These are phyloP conservation scores for Lumbricus terrestris DNA, from an alignment of 2,888 invertebrate genomes.

Conservation along the genomic window DNA sequence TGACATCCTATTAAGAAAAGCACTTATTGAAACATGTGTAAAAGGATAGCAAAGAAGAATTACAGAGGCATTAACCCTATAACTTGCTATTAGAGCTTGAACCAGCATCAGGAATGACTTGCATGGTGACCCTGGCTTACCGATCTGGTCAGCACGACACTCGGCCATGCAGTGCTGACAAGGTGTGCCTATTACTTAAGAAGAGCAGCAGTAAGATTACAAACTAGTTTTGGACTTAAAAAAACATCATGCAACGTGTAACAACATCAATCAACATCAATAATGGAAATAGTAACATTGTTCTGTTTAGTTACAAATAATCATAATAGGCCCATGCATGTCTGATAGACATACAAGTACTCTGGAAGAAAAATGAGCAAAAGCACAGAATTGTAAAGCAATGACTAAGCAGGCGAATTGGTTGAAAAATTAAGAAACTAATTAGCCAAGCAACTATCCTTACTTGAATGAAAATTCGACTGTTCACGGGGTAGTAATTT, in stretches of 20 bases:
- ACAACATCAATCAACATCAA: background rate
- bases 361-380: background rate
- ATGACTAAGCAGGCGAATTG: background rate
- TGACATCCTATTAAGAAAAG: constrained; percentile 34
- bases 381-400: background rate
- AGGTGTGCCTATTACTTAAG: background rate
- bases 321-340: background rate
- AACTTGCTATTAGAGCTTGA: background rate
- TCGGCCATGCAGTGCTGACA: background rate
- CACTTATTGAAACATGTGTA: background rate
- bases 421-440: background rate
- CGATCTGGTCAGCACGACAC: background rate
- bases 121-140: background rate
- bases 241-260: background rate
- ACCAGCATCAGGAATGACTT: background rate
- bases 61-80: background rate
- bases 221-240: too few relatives aligned
- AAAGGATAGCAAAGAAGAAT: background rate
- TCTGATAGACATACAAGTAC: background rate
- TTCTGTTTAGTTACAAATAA: background rate
- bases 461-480: constrained; percentile 66
- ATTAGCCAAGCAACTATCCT: background rate
- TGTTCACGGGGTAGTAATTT: constrained; percentile 91
- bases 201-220: background rate
- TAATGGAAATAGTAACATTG: background rate